Conservation (phyloP, 2,797 vertebrate species). For the Rhinophrynus dorsalis region DNA sequence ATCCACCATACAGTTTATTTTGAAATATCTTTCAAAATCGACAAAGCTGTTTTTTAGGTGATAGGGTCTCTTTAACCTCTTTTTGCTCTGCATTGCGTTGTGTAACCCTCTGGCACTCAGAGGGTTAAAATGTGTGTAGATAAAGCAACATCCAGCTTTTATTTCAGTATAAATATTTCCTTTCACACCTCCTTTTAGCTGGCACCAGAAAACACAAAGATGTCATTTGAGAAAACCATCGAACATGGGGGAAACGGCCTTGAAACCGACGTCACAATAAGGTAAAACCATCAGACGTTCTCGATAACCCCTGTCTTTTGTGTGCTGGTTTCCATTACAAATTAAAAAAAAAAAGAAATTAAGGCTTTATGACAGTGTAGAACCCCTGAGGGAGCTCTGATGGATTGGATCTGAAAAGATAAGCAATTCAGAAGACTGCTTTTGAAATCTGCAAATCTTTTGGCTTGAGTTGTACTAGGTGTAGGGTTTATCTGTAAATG, state of each 20-base stretch:
- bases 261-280: slow-evolving; percentile 85
- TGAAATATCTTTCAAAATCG: too few species aligned
- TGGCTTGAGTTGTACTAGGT: background rate
- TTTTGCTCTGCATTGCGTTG: too few species aligned
- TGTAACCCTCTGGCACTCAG: too few species aligned
- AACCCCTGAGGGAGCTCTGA: slow-evolving; percentile 12
- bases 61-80: too few species aligned
- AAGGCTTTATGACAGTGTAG: too few species aligned
- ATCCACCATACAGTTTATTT: too few species aligned
- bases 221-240: slow-evolving; percentile 88
- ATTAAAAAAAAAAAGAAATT: background rate
- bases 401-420: background rate
- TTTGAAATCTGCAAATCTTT: background rate
- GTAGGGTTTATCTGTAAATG: slow-evolving; percentile 22
- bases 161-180: too few species aligned
- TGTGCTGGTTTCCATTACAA: background rate
- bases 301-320: rapidly evolving
- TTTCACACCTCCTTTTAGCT: slow-evolving; percentile 69
- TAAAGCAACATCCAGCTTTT: too few species aligned
- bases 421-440: background rate
- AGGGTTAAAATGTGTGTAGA: too few species aligned
- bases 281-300: slow-evolving; percentile 64
- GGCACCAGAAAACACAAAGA: slow-evolving; percentile 87
- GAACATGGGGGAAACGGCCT: slow-evolving; percentile 77
- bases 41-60: too few species aligned